Evolutionary conservation across 2,113 vertebrate species (phyloP).

Genomic region (Pelmatolapia mariae): DNA sequence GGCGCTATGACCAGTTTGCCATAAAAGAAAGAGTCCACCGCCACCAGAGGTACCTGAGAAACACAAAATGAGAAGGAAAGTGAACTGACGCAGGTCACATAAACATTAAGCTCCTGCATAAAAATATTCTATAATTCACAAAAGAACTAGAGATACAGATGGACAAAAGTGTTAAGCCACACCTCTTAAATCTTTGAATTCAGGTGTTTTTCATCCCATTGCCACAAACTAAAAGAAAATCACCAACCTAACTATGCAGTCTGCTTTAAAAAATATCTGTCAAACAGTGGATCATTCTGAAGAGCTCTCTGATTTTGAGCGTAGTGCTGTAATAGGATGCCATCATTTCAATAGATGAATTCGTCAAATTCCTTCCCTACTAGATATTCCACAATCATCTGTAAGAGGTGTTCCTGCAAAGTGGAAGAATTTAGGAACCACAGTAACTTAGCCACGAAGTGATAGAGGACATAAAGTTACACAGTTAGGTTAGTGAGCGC

Average conservation of each 20-base stretch:
- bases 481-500: neutral
- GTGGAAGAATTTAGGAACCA: neutral
- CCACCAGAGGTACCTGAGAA: slow-evolving; percentile 82
- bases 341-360: neutral
- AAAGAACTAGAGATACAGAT: neutral
- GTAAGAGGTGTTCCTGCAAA: neutral
- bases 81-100: neutral
- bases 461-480: neutral
- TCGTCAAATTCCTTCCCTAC: neutral
- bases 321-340: neutral
- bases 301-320: neutral
- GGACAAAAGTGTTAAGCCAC: neutral
- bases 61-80: neutral
- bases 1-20: slow-evolving; percentile 91
- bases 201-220: neutral
- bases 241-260: neutral
- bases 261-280: neutral
- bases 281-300: neutral
- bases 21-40: slow-evolving; percentile 93
- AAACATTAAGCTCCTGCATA: neutral
- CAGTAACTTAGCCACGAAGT: neutral
- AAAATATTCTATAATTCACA: neutral
- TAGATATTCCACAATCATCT: neutral
- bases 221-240: neutral
- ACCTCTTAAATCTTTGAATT: neutral